Conservation (phyloP, 1,140 invertebrate genomes). For the Bombus affinis region DNA sequence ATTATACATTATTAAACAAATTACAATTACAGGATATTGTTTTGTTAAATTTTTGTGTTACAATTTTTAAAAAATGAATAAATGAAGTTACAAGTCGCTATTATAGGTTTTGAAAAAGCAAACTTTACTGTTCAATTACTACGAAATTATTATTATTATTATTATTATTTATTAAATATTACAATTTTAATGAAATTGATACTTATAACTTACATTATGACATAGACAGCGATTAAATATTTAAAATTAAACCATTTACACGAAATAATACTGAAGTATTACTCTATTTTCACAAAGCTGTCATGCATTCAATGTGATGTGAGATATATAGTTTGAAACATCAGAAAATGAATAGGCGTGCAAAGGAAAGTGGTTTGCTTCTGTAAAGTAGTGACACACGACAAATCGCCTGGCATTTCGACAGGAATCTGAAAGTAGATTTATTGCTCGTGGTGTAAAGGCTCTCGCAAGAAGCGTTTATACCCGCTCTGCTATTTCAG, state of each 20-base stretch:
- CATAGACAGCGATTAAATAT: neutral
- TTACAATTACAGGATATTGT: too few relatives aligned
- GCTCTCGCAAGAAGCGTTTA: constrained; percentile 46
- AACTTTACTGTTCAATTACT: too few relatives aligned
- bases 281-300: neutral
- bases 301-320: neutral
- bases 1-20: too few relatives aligned
- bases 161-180: too few relatives aligned
- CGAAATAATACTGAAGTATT: neutral
- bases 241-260: neutral
- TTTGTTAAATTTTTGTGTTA: too few relatives aligned
- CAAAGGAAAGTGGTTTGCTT: constrained; percentile 58
- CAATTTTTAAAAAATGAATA: too few relatives aligned
- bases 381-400: constrained; percentile 56
- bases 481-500: constrained; percentile 36
- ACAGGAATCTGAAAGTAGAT: constrained; percentile 66
- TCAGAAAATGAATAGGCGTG: constrained; percentile 49
- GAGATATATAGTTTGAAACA: constrained; percentile 47
- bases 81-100: too few relatives aligned
- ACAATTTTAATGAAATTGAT: too few relatives aligned
- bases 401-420: constrained; percentile 66
- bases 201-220: too few relatives aligned
- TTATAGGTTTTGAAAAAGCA: too few relatives aligned
- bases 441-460: constrained; percentile 60
- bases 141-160: too few relatives aligned